phyloP scores from a whole-genome alignment of 2,113 vertebrate species.

The Bos javanicus region DNA sequence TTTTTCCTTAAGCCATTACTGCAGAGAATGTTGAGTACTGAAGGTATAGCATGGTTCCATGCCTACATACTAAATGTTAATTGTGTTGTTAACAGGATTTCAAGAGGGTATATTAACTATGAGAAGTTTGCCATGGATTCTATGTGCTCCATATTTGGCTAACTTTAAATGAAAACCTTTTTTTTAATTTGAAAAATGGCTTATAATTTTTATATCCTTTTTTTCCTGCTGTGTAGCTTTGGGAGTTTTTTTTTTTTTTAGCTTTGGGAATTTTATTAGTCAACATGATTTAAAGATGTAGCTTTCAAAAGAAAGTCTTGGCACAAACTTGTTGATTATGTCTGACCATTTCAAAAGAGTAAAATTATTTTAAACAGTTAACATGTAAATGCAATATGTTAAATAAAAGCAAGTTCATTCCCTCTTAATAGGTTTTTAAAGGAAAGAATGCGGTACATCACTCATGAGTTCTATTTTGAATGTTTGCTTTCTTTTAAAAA shows the following conservation, averaged over 20 bases:
- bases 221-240: background rate
- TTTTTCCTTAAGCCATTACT: slow-evolving; percentile 15
- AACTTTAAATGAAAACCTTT: background rate
- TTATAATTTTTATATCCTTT: background rate
- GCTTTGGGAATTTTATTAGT: background rate
- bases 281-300: background rate
- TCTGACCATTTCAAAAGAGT: slow-evolving; percentile 21
- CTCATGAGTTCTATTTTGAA: slow-evolving; percentile 51
- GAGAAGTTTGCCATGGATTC: background rate
- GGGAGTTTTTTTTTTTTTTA: no score
- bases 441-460: slow-evolving; percentile 19
- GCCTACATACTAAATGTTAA: background rate
- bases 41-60: background rate
- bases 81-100: background rate
- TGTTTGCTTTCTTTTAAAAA: slow-evolving; percentile 52
- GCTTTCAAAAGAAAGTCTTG: slow-evolving; percentile 39
- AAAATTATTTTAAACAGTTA: slow-evolving; percentile 52
- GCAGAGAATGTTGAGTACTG: background rate
- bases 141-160: background rate
- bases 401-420: slow-evolving; percentile 45
- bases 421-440: slow-evolving; percentile 58
- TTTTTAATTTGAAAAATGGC: slow-evolving; percentile 2
- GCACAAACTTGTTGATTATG: slow-evolving; percentile 31
- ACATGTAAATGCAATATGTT: slow-evolving; percentile 38
- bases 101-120: background rate